phyloP scores from a whole-genome alignment of 2,113 vertebrate species.

The Prionailurus viverrinus region DNA sequence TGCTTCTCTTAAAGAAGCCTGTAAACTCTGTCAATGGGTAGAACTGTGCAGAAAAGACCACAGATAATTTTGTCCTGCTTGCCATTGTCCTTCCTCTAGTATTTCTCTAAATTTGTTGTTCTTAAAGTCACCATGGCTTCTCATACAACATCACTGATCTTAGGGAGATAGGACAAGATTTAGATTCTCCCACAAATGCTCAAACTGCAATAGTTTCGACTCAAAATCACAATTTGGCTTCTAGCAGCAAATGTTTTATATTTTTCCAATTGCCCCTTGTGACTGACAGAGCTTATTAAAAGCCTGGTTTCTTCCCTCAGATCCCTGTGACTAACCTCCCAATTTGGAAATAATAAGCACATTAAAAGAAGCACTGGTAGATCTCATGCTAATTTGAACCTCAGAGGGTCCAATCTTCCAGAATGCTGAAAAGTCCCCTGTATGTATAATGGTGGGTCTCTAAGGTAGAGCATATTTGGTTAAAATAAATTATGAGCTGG shows the following conservation, averaged over 20 bases:
- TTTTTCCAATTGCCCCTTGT: conserved; percentile 30
- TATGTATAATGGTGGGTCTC: conserved; percentile 41
- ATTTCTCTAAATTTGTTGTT: conserved; percentile 25
- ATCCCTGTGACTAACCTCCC: conserved; percentile 45
- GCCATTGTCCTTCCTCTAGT: not conserved
- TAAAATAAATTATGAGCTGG: conserved; percentile 57
- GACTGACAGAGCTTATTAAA: conserved; percentile 58
- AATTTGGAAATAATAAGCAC: conserved; percentile 45
- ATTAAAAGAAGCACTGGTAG: conserved; percentile 25
- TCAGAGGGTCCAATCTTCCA: not conserved
- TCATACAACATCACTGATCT: not conserved
- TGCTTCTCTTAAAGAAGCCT: not conserved
- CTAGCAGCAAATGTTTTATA: not conserved
- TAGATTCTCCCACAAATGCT: not conserved
- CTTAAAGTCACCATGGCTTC: not conserved
- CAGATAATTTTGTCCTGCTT: not conserved
- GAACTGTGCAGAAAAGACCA: not conserved
- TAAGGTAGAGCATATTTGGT: conserved; percentile 36
- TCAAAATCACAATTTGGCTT: conserved; percentile 46
- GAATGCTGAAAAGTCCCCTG: conserved; percentile 15
- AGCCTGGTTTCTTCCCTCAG: conserved; percentile 44
- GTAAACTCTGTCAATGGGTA: not conserved
- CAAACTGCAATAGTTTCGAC: conserved; percentile 1
- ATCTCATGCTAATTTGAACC: conserved; percentile 37
- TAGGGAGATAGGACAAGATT: not conserved